Evolutionary conservation across 2,113 vertebrate genomes (phyloP), one percentile per base, ranked within the genome.

Genomic region (Pholis gunnellus): DNA sequence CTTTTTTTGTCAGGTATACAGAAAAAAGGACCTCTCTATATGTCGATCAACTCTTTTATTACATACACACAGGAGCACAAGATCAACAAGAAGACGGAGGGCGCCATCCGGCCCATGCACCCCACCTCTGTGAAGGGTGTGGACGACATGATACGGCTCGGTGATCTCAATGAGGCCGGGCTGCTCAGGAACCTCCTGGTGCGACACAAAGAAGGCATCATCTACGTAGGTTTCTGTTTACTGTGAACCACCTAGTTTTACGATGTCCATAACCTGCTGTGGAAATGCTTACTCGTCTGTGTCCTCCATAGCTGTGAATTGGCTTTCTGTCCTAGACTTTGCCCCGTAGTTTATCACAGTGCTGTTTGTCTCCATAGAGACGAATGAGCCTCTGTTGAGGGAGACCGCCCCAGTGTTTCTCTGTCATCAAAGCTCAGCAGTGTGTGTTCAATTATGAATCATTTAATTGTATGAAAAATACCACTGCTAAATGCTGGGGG

Each of bases 91-190:
- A 95, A 93, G 75, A 94, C 91, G 7, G 91, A 96, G 68, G 91
- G 81, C 10, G 68, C 72, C 56, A 91, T 98, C 70, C 93, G 73
- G 2, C 90, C 94, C 60, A 99, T 99, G 98, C 97, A 99, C 89
- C 96, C 97, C 46, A 96, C 96, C 74, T 97, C 96, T 0, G 94
- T 91, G 5, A 93, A 95, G 4, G 98, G 97, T 0, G 97, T 99
- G 46, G 98, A 99, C 6, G 98, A 99, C 94, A 99, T 99, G 98
- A 99, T 99, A 78, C 18, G 89, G 54, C 95, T 99, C 0, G 98
- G 97, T 2, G 98, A 99, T 44, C 95, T 99, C 64, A 94, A 98
- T 0, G 98, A 99, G 92, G 98, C 97, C 0, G 97, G 97, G 60
- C 96, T 99, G 63, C 96, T 99, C 36, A 96, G 96, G 88, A 99